phyloP scores from a whole-genome alignment of 2,888 invertebrate species.

The Catocala fraxini region DNA sequence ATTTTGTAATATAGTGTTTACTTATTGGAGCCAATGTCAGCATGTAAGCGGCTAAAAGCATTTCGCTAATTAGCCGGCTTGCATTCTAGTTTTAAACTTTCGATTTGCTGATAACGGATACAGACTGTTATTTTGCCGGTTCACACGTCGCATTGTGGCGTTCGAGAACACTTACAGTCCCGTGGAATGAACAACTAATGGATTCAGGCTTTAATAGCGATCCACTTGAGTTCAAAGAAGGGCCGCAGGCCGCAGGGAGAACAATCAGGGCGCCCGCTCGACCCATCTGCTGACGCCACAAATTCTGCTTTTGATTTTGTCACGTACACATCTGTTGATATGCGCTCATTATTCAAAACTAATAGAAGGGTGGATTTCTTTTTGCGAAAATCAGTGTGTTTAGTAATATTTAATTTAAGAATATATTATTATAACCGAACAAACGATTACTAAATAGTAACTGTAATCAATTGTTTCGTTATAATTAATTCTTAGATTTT shows the following conservation, averaged over 20 bases:
- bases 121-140: conserved; percentile 47
- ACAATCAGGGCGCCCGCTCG: conserved; percentile 59
- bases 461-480: too few species aligned
- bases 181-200: conserved; percentile 68
- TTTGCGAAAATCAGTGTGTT: conserved; percentile 1
- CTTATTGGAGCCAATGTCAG: neutral
- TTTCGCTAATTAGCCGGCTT: conserved; percentile 1
- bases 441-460: too few species aligned
- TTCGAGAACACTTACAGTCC: conserved; percentile 60
- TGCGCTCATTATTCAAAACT: conserved; percentile 23
- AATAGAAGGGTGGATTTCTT: conserved; percentile 15
- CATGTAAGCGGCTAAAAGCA: neutral
- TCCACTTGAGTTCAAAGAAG: conserved; percentile 72
- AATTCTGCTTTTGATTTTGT: conserved; percentile 43
- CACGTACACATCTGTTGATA: conserved; percentile 41
- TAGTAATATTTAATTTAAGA: too few species aligned
- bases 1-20: neutral
- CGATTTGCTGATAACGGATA: conserved; percentile 24
- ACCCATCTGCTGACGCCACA: conserved; percentile 42
- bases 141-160: conserved; percentile 48
- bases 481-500: too few species aligned
- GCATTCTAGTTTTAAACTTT: conserved; percentile 4
- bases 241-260: conserved; percentile 57
- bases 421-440: too few species aligned
- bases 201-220: conserved; percentile 61